Evolutionary conservation across 2,888 invertebrate species (phyloP).

Genomic region (Drosophila villosipedis): DNA sequence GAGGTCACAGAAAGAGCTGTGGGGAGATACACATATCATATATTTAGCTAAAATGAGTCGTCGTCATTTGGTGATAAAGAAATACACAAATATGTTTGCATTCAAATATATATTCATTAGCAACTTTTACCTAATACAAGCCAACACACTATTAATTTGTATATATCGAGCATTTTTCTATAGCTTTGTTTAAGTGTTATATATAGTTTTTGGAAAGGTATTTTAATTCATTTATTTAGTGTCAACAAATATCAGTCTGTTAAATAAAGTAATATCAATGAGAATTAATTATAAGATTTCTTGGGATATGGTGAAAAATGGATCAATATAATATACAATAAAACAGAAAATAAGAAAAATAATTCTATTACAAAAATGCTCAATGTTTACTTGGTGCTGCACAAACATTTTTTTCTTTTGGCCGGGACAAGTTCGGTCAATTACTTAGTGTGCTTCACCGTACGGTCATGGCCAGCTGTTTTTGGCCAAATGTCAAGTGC

Average conservation of each 20-base stretch:
- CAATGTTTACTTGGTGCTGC: background rate
- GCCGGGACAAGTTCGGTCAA: slow-evolving; percentile 45
- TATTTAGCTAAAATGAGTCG: background rate
- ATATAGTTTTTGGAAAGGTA: background rate
- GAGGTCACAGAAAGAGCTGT: slow-evolving; percentile 36
- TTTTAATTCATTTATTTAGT: background rate
- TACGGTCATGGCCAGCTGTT: slow-evolving; percentile 45
- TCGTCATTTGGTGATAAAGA: slow-evolving; percentile 38
- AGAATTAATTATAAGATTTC: no score
- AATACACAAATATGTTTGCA: slow-evolving; percentile 20
- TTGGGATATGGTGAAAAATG: no score
- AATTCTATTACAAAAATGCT: background rate
- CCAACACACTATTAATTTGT: background rate
- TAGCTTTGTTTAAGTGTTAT: background rate
- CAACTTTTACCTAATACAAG: slow-evolving; percentile 15
- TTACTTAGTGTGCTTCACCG: slow-evolving; percentile 33
- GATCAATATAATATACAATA: background rate
- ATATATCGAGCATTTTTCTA: background rate
- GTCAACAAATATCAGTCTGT: background rate
- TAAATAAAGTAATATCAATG: no score
- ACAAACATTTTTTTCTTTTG: slow-evolving; percentile 10
- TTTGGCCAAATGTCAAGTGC: slow-evolving; percentile 64
- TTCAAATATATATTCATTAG: slow-evolving; percentile 17
- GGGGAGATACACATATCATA: background rate
- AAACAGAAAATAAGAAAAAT: background rate